A percentile compares a stretch with the other conserved stretches of the same genome.
phyloP scores from a whole-genome alignment of 92 coral and sea anemone species.

The Muricea muricata region DNA sequence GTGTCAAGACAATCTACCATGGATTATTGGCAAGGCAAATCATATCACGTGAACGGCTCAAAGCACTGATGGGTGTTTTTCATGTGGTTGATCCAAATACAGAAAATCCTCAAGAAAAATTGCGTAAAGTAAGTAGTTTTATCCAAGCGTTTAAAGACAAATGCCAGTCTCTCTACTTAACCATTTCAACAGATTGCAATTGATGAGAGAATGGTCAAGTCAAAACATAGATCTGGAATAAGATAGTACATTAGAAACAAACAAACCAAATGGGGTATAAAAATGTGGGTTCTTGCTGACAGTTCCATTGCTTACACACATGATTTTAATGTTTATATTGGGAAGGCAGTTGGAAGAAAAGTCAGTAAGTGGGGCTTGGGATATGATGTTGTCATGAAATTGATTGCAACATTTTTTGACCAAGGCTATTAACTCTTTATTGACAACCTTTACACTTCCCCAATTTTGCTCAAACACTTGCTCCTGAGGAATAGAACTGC shows the following conservation, averaged over 20 bases:
- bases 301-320: conserved; percentile 62
- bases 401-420: conserved; percentile 44
- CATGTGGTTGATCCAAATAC: conserved; percentile 67
- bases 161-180: conserved; percentile 61
- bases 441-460: conserved; percentile 67
- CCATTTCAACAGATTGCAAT: conserved; percentile 67
- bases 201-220: conserved; percentile 65
- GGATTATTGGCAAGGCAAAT: conserved; percentile 73
- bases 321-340: conserved; percentile 62
- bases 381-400: conserved; percentile 70
- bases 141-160: conserved; percentile 53
- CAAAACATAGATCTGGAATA: conserved; percentile 66
- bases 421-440: conserved; percentile 74
- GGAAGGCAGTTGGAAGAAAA: conserved; percentile 55
- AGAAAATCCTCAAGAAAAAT: conserved; percentile 48
- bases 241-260: conserved; percentile 56
- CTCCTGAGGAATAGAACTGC: conserved; percentile 62
- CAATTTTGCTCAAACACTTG: conserved; percentile 55
- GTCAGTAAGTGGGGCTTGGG: conserved; percentile 60
- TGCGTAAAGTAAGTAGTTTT: conserved; percentile 58
- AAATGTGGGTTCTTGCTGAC: conserved; percentile 56
- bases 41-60: conserved; percentile 49
- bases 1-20: conserved; percentile 65
- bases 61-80: conserved; percentile 65
- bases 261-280: conserved; percentile 53